These are phyloP conservation scores for Stichodactyla helianthus DNA, from an alignment of 64 coral and sea anemone species.

Conservation along the genomic window DNA sequence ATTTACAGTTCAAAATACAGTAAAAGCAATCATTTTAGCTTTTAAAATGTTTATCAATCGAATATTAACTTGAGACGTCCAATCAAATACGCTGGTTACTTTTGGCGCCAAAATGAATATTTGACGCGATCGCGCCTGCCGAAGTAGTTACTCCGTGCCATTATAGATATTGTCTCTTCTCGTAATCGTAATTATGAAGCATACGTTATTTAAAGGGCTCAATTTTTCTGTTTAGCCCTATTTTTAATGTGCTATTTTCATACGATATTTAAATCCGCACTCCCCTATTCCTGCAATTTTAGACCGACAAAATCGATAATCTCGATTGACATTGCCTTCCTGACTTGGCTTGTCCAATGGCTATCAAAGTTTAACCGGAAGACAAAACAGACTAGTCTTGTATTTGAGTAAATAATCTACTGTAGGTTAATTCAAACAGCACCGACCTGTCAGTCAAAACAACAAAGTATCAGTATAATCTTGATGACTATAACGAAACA, in stretches of 20 bases:
- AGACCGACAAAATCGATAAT: background rate
- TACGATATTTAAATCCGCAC: background rate
- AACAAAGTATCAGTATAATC: background rate
- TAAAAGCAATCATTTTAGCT: background rate
- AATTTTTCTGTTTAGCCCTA: background rate
- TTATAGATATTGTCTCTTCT: background rate
- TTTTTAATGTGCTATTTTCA: background rate
- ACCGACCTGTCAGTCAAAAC: conserved; percentile 3
- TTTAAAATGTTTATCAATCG: background rate
- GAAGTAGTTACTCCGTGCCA: background rate
- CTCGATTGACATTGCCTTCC: background rate
- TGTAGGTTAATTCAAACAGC: background rate
- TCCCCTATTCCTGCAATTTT: background rate
- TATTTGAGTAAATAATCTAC: background rate
- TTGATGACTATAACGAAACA: background rate
- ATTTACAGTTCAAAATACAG: background rate
- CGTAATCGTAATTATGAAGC: background rate
- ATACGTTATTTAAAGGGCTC: background rate
- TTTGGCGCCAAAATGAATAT: background rate
- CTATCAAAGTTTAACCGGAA: conserved; percentile 1
- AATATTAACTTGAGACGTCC: background rate
- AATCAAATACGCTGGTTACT: background rate
- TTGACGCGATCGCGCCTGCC: background rate
- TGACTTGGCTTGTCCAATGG: background rate
- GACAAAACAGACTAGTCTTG: background rate